Evolutionary conservation across 30 jellyfish, hydroid and myxozoan genomes (phyloP).

Genomic region (Catostylus mosaicus): DNA sequence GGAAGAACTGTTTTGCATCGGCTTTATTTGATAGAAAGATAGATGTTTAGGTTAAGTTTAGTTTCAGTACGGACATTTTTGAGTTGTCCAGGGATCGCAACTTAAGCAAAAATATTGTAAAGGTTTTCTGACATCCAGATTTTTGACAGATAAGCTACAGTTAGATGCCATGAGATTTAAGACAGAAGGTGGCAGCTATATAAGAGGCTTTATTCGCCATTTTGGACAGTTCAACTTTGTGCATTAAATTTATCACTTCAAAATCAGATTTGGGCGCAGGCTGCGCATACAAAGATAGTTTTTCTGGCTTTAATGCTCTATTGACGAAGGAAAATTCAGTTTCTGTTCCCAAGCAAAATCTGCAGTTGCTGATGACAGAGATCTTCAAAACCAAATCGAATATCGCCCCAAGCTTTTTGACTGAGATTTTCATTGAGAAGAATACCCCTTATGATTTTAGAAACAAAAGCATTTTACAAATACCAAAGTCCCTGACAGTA

Average conservation of each 20-base stretch:
- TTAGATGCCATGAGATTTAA: constrained; percentile 11
- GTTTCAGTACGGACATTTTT: constrained; percentile 10
- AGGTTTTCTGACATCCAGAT: constrained; percentile 9
- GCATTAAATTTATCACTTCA: neutral
- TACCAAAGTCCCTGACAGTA: too few relatives aligned
- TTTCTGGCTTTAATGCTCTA: too few relatives aligned
- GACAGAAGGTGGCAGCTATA: neutral
- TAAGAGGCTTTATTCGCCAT: neutral
- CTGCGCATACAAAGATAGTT: too few relatives aligned
- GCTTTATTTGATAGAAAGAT: neutral
- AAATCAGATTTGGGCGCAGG: too few relatives aligned
- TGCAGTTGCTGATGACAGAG: too few relatives aligned
- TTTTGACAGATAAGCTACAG: constrained; percentile 30
- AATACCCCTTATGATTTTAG: too few relatives aligned
- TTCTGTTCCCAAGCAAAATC: too few relatives aligned
- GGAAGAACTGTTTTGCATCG: constrained; percentile 11
- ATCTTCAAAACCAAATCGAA: too few relatives aligned
- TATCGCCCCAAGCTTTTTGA: too few relatives aligned
- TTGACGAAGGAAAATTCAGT: too few relatives aligned
- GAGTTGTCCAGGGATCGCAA: neutral
- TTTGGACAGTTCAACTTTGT: neutral
- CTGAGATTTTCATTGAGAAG: too few relatives aligned
- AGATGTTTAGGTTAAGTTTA: constrained; percentile 9
- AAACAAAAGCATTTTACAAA: too few relatives aligned
- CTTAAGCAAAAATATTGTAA: constrained; percentile 6